Percentiles rank a stretch among this genome's conserved stretches.
These are phyloP conservation scores for Anaspis maculata DNA, from an alignment of 2,888 invertebrate species.

Conservation along the genomic window DNA sequence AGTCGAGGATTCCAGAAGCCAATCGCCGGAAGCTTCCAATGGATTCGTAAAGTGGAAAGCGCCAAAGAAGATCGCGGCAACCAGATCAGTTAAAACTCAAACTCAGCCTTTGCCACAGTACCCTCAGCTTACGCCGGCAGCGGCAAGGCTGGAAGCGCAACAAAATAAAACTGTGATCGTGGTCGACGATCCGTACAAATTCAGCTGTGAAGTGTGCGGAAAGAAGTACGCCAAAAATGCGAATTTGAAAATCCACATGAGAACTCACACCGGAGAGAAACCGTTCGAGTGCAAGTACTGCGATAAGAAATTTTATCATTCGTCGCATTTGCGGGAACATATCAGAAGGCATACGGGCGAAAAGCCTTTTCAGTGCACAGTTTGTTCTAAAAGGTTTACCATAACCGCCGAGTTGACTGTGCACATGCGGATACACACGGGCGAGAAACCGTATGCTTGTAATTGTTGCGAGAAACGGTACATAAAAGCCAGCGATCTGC, in stretches of 20 bases:
- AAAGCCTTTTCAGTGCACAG: constrained; percentile 27
- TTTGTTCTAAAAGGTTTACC: constrained; percentile 27
- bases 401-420: constrained; percentile 27
- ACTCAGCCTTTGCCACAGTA: constrained; percentile 16
- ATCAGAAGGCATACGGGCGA: constrained; percentile 29
- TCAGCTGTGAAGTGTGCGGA: constrained; percentile 23
- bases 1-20: constrained; percentile 8
- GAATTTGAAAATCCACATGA: constrained; percentile 28
- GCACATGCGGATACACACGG: constrained; percentile 45
- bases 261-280: constrained; percentile 21
- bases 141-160: constrained; percentile 13
- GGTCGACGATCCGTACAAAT: constrained; percentile 15
- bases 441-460: constrained; percentile 46
- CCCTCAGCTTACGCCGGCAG: constrained; percentile 13
- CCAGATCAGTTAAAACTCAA: constrained; percentile 14
- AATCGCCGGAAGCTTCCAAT: constrained; percentile 12
- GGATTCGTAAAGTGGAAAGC: constrained; percentile 11
- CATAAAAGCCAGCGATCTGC: constrained; percentile 44
- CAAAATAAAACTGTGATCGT: constrained; percentile 14
- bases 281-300: constrained; percentile 30
- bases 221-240: constrained; percentile 28
- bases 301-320: constrained; percentile 29
- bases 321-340: constrained; percentile 28
- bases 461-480: constrained; percentile 47
- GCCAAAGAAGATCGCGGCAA: constrained; percentile 9